phyloP scores from a whole-genome alignment of 2,113 vertebrate species.

The Lophochroa leadbeateri region DNA sequence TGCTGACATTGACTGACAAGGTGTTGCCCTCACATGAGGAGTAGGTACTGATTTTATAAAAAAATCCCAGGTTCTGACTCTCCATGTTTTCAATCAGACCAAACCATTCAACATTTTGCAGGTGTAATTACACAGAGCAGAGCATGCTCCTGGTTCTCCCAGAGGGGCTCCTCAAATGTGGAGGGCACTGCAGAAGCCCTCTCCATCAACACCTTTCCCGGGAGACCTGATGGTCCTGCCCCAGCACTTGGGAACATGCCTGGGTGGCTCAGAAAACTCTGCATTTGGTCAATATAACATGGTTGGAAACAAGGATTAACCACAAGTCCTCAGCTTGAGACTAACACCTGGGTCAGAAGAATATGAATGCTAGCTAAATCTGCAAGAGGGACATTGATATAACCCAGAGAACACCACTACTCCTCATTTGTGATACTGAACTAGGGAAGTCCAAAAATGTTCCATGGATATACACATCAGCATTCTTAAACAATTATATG shows the following conservation, averaged over 20 bases:
- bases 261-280: neutral
- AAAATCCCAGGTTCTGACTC: neutral
- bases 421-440: fast-evolving
- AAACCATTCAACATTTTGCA: fast-evolving
- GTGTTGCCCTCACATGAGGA: fast-evolving
- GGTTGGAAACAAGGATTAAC: neutral
- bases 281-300: fast-evolving
- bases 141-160: neutral
- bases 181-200: neutral
- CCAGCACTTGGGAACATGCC: fast-evolving
- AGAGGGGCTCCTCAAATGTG: fast-evolving
- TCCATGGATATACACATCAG: neutral
- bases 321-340: fast-evolving
- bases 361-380: no score
- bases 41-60: fast-evolving
- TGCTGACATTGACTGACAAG: neutral
- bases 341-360: neutral
- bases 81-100: neutral
- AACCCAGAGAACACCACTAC: neutral
- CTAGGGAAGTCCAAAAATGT: neutral
- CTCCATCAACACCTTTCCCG: fast-evolving
- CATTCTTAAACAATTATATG: fast-evolving
- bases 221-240: neutral
- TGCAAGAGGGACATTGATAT: fast-evolving
- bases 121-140: neutral